phyloP scores from a whole-genome alignment of 2,888 invertebrate genomes.

The Marasmarcha lunaedactyla region DNA sequence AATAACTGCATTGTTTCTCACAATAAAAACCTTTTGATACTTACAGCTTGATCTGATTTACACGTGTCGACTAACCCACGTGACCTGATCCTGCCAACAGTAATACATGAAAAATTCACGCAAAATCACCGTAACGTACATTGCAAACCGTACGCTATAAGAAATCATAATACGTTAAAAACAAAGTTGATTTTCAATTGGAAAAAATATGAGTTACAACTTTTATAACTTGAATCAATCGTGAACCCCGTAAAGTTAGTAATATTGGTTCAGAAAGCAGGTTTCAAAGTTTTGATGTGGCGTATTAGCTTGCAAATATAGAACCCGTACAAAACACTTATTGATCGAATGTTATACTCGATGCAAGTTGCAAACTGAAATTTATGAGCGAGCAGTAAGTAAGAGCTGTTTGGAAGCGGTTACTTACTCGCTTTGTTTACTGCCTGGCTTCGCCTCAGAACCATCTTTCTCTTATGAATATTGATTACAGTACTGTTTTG shows the following conservation, averaged over 20 bases:
- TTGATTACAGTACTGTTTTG: constrained; percentile 52
- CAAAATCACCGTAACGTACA: not conserved
- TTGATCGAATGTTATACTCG: constrained; percentile 61
- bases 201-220: constrained; percentile 13
- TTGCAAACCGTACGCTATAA: not conserved
- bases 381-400: constrained; percentile 55
- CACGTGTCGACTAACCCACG: constrained; percentile 40
- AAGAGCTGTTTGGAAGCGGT: constrained; percentile 48
- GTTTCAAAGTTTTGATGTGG: constrained; percentile 55
- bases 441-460: constrained; percentile 49
- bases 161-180: not conserved
- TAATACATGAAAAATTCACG: constrained; percentile 18
- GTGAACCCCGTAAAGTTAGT: constrained; percentile 34
- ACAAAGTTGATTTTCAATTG: not conserved
- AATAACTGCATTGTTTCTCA: too few species aligned
- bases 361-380: constrained; percentile 65
- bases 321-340: constrained; percentile 66
- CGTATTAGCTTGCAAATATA: constrained; percentile 66
- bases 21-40: not conserved
- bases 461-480: constrained; percentile 60
- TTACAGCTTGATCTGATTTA: constrained; percentile 30
- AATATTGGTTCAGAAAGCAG: constrained; percentile 44
- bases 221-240: constrained; percentile 12
- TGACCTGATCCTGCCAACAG: constrained; percentile 30
- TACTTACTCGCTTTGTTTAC: constrained; percentile 60